Base-by-base conservation (phyloP, 2,888 invertebrate species). In the Nezara viridula region DNA sequence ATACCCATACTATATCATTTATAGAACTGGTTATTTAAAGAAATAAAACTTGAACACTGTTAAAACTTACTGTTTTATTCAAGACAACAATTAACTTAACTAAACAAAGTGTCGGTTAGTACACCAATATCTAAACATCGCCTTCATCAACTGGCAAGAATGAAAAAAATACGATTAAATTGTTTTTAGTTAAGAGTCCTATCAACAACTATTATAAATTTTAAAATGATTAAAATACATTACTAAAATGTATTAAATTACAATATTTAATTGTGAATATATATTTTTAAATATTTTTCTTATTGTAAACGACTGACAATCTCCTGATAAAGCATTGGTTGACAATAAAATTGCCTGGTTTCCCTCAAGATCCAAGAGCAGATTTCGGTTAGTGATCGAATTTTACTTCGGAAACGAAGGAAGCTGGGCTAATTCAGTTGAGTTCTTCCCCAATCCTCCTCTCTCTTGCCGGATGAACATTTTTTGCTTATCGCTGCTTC, bases 381-480 rank as follows among this genome's bases (percentile, higher is more conserved):
- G 60, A 60, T 60, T 60, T 60, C 27, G 60, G 27, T 60, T 60
- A 27, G 27, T 60, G 60, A 60, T 60, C 60, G 60, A 60, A 60
- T 60, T 60, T 60, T 60, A 27, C 14, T 60, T 60, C 27, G 60
- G 60, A 60, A 60, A 60, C 60, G 60, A 60, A 60, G 60, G 60
- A 27, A 14, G 60, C 6, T 60, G 27, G 27, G 60, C 27, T 60
- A 60, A 60, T 60, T 60, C 27, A 60, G 27, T 60, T 60, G 60
- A 60, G 60, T 27, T 60, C 60, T 60, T n/a, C n/a, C n/a, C 24
- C 27, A 10, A 27, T 24, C 60, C 2, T 27, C n/a, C 0, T n/a
- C 60, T 60, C 60, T 60, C 60, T 60, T 60, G 60, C n/a, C n/a
- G n/a, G 10, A n/a, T 55, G n/a, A 55, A 55, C 55, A 4, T 60